Conservation (phyloP, 1,140 invertebrate genomes). For the Dinoponera quadriceps region DNA sequence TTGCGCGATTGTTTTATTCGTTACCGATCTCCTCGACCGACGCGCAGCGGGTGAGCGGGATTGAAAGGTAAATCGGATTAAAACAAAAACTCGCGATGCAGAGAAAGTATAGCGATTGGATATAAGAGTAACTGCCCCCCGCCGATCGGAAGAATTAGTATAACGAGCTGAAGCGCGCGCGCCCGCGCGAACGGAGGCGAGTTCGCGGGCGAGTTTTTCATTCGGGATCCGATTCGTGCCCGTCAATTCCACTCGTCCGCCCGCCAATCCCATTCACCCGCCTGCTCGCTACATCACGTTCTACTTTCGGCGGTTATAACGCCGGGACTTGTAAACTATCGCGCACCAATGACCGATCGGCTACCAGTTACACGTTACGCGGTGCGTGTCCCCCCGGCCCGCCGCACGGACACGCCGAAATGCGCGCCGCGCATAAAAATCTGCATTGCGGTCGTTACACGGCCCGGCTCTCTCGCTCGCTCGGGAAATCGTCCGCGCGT, state of each 20-base stretch:
- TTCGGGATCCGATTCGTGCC: background rate
- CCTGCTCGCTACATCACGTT: background rate
- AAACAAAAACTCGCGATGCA: background rate
- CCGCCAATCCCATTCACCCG: background rate
- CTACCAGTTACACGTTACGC: slow-evolving; percentile 50
- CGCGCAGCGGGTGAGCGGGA: background rate
- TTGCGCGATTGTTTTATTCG: background rate
- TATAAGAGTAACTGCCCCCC: background rate
- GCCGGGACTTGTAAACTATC: slow-evolving; percentile 30
- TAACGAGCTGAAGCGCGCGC: background rate
- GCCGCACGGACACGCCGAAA: slow-evolving; percentile 3
- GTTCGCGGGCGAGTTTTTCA: slow-evolving; percentile 23
- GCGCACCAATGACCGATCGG: slow-evolving; percentile 34
- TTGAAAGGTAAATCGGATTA: background rate
- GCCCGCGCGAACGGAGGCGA: background rate
- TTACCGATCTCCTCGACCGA: background rate
- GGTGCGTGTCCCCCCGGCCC: slow-evolving; percentile 40
- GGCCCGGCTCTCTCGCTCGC: slow-evolving; percentile 6
- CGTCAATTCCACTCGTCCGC: slow-evolving; percentile 20
- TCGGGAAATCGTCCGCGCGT: slow-evolving; percentile 49
- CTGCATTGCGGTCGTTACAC: slow-evolving; percentile 58
- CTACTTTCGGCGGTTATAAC: slow-evolving; percentile 45
- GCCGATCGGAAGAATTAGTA: background rate
- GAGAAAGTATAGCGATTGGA: slow-evolving; percentile 1
- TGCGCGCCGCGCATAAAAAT: slow-evolving; percentile 54